Evolutionary conservation across 2,888 invertebrate genomes (phyloP).

Genomic region (Myathropa florea): DNA sequence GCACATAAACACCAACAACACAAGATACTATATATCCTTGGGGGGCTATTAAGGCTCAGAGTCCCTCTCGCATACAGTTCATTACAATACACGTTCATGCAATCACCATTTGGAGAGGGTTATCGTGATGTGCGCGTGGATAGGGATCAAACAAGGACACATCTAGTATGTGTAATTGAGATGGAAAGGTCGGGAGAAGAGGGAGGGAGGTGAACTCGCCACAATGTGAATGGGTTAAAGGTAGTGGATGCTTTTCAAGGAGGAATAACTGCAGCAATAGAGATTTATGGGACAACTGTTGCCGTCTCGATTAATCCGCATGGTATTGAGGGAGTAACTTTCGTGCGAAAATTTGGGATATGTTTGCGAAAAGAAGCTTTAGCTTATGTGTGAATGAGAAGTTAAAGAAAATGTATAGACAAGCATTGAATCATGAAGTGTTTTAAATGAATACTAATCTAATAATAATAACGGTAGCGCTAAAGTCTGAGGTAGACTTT

Average conservation of each 20-base stretch:
- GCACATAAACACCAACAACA: not conserved
- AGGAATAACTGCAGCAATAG: conserved; percentile 48
- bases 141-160: conserved; percentile 60
- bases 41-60: conserved; percentile 54
- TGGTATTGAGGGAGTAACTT: not conserved
- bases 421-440: no score
- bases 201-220: not conserved
- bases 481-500: no score
- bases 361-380: not conserved
- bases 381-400: no score
- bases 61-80: conserved; percentile 42
- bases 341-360: not conserved
- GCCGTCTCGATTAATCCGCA: conserved; percentile 12
- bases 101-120: conserved; percentile 15
- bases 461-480: no score
- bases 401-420: no score
- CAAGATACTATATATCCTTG: conserved; percentile 36
- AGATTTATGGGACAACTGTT: conserved; percentile 48
- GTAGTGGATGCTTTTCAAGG: conserved; percentile 58
- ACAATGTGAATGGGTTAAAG: conserved; percentile 40
- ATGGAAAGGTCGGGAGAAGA: not conserved
- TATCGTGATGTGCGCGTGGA: conserved; percentile 54
- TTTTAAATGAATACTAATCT: no score
- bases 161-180: conserved; percentile 4
- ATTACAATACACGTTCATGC: conserved; percentile 40